Conservation (phyloP, 2,113 vertebrate genomes). For the Oryzias javanicus region DNA sequence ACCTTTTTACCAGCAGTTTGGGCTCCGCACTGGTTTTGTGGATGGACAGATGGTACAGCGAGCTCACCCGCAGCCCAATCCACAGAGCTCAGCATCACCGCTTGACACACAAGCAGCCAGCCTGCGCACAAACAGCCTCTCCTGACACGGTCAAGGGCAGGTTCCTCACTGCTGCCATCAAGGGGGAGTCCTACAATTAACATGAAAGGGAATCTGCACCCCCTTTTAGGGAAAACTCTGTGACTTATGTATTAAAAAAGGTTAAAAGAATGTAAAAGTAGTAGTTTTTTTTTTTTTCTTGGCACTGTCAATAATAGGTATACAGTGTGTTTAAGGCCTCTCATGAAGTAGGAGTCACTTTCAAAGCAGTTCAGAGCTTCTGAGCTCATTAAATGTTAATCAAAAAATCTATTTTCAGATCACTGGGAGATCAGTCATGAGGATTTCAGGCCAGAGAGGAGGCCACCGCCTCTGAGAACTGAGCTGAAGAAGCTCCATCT, state of each 20-base stretch:
- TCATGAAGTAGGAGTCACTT: conserved; percentile 66
- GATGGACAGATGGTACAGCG: conserved; percentile 68
- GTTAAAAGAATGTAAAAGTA: no score
- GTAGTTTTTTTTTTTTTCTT: no score
- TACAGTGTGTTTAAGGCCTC: conserved; percentile 19
- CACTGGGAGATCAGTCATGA: conserved; percentile 74
- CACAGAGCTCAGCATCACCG: conserved; percentile 66
- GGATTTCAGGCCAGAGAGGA: conserved; percentile 69
- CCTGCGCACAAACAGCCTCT: conserved; percentile 48
- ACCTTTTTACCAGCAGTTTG: conserved; percentile 26
- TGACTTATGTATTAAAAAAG: no score
- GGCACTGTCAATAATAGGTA: background rate
- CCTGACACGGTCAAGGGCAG: conserved; percentile 49
- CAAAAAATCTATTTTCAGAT: conserved; percentile 82
- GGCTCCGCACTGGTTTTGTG: conserved; percentile 40
- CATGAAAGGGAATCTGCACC: background rate
- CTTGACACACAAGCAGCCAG: conserved; percentile 47
- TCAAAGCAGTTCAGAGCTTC: conserved; percentile 73
- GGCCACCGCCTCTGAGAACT: conserved; percentile 52
- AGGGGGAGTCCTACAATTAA: conserved; percentile 12
- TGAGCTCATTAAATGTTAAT: conserved; percentile 83
- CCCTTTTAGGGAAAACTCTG: no score
- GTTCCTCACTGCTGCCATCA: conserved; percentile 22
- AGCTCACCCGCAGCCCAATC: conserved; percentile 64
- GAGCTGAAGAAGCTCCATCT: conserved; percentile 23